Conservation (phyloP, 1,140 invertebrate genomes). For the Brachionus calyciflorus region DNA sequence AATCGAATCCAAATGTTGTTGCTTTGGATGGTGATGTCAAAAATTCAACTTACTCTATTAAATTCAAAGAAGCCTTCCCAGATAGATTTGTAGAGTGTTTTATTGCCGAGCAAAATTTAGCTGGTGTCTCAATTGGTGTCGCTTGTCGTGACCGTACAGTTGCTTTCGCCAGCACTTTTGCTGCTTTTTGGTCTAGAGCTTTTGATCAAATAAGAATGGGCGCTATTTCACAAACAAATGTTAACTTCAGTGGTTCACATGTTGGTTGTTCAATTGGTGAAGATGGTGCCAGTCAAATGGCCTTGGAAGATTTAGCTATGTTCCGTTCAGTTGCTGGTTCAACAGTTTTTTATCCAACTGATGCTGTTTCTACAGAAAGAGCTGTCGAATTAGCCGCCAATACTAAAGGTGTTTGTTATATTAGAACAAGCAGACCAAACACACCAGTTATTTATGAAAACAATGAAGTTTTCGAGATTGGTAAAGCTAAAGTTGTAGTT, state of each 20-base stretch:
- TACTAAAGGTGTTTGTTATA: constrained; percentile 89
- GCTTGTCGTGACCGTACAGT: constrained; percentile 82
- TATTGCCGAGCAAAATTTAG: constrained; percentile 96
- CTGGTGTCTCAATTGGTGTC: constrained; percentile 86
- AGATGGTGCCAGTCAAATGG: constrained; percentile 99
- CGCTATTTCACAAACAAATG: constrained; percentile 94
- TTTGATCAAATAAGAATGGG: constrained; percentile 97
- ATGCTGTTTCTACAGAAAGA: constrained; percentile 88
- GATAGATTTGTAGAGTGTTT: constrained; percentile 91
- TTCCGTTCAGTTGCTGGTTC: constrained; percentile 86
- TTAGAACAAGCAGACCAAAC: constrained; percentile 86
- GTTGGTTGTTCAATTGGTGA: constrained; percentile 88
- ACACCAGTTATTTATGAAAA: constrained; percentile 83
- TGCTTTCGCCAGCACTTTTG: constrained; percentile 92
- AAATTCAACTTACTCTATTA: constrained; percentile 94
- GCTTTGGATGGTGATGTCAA: constrained; percentile 94
- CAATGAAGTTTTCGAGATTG: constrained; percentile 75
- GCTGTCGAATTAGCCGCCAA: constrained; percentile 93
- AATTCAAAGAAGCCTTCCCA: constrained; percentile 69
- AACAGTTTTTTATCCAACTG: constrained; percentile 93
- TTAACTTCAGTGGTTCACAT: constrained; percentile 91
- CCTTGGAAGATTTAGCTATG: constrained; percentile 91
- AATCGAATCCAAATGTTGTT: constrained; percentile 78
- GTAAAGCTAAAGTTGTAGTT: constrained; percentile 63
- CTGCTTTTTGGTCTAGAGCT: constrained; percentile 90